phyloP scores from a whole-genome alignment of 2,888 invertebrate genomes.

The Ypsolopha scabrella region DNA sequence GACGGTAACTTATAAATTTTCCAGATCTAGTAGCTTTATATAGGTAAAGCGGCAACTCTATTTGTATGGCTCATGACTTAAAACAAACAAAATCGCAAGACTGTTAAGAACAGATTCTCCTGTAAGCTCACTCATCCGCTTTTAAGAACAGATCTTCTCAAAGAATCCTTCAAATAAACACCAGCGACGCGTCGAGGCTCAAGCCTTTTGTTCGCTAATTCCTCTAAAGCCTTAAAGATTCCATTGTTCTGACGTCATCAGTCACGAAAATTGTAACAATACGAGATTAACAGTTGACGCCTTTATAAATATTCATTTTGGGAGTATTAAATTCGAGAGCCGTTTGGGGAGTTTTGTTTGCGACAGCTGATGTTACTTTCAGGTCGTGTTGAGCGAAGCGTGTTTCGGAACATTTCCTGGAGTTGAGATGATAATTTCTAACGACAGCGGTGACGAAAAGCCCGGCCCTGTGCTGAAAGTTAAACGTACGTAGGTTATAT shows the following conservation, averaged over 20 bases:
- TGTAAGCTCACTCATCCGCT: no score
- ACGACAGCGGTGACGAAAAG: no score
- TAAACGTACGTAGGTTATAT: no score
- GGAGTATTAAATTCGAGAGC: conserved; percentile 45
- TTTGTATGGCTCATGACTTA: no score
- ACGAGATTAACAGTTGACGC: conserved; percentile 62
- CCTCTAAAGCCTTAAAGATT: conserved; percentile 41
- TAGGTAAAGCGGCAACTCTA: no score
- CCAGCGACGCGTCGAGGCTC: conserved; percentile 37
- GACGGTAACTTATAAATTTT: no score
- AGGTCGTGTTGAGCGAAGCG: background rate
- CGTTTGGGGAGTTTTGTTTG: conserved; percentile 46
- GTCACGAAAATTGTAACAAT: conserved; percentile 65
- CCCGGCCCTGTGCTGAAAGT: no score
- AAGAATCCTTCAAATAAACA: conserved; percentile 35
- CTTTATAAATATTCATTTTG: conserved; percentile 68
- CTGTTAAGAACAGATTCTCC: no score
- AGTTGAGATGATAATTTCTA: no score
- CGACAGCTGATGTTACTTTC: conserved; percentile 45
- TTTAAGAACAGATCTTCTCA: conserved; percentile 33
- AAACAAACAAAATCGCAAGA: no score
- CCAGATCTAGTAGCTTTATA: no score
- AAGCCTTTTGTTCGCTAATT: conserved; percentile 62
- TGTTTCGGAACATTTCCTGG: no score
- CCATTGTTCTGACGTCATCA: conserved; percentile 61